Evolutionary conservation across 2,888 invertebrate genomes (phyloP), one percentile per base, ranked within the genome.

Genomic region (Philereme transversata): DNA sequence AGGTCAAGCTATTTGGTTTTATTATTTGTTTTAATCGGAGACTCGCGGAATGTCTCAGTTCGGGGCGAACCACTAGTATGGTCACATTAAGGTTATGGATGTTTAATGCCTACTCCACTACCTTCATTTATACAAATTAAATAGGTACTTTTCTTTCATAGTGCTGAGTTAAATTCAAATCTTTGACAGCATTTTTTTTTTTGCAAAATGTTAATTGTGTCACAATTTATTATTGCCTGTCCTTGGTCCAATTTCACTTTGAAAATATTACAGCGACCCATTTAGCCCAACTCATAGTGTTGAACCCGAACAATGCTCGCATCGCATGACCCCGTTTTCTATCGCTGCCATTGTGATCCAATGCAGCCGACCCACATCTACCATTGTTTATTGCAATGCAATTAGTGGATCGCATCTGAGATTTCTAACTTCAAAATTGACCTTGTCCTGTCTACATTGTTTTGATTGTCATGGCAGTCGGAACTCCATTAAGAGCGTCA

Each of bases 281-380:
- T 84, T 86, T 84, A 79, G 70, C 71, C 60, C 71, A 71, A 73
- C 70, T 78, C 75, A 71, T 75, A 72, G 69, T 73, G 72, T 74
- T 73, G 70, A 78, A 81, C 76, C 71, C 69, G 77, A 82, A 84
- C 85, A 85, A 83, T 83, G 76, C 76, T 83, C 75, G 76, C 75
- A 71, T 81, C 75, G 75, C 76, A 72, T 84, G 88, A 86, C 88
- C 86, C 76, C 73, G 76, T 84, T 87, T 79, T 74, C 74, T 76
- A 73, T 75, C 75, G 66, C 67, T 67, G 68, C 72, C 73, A 78
- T 79, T 84, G 79, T 82, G 72, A 78, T 50, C 43, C 45, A 45
- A 74, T 81, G 81, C 79, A 84, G 73, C 66, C 67, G 78, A 84
- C 82, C 83, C 78, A 86, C 75, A 83, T 86, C 63, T 71, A 67